phyloP scores from a whole-genome alignment of 2,888 invertebrate species.

The Anoplius nigerrimus region DNA sequence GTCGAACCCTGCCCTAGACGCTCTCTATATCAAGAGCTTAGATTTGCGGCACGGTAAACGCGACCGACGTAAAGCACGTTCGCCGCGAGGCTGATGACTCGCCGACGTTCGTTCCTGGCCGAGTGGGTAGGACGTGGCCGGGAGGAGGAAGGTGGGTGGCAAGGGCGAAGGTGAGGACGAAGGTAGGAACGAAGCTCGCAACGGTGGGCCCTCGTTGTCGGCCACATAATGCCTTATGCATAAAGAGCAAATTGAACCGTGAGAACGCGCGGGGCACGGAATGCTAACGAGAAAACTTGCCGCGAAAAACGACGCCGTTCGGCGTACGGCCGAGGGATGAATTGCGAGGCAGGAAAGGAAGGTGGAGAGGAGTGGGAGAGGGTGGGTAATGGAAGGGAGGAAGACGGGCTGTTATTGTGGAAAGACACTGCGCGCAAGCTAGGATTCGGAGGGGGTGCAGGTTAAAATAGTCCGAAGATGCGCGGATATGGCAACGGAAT shows the following conservation, averaged over 20 bases:
- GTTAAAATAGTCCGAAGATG: conserved; percentile 32
- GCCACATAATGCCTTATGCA: conserved; percentile 57
- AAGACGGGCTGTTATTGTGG: not conserved
- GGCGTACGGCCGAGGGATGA: conserved; percentile 19
- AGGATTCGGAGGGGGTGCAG: too few relatives aligned
- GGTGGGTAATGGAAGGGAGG: not conserved
- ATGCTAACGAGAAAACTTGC: conserved; percentile 58
- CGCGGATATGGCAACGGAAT: conserved; percentile 13
- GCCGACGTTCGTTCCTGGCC: conserved; percentile 13
- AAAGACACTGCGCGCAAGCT: not conserved
- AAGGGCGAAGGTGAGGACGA: conserved; percentile 10
- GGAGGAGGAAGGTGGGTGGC: not conserved
- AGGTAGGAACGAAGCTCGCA: too few relatives aligned
- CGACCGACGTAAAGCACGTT: conserved; percentile 47
- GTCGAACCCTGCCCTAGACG: too few relatives aligned
- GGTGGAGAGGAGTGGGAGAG: not conserved
- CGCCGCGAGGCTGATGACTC: conserved; percentile 5
- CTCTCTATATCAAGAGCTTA: not conserved
- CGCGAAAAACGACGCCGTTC: conserved; percentile 33
- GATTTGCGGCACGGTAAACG: conserved; percentile 35
- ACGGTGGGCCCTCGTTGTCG: conserved; percentile 19
- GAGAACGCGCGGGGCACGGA: conserved; percentile 41
- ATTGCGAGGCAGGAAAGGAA: not conserved
- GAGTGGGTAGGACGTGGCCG: not conserved
- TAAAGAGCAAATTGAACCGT: conserved; percentile 58